phyloP scores from a whole-genome alignment of 2,888 invertebrate species.

The Watsonalla binaria region DNA sequence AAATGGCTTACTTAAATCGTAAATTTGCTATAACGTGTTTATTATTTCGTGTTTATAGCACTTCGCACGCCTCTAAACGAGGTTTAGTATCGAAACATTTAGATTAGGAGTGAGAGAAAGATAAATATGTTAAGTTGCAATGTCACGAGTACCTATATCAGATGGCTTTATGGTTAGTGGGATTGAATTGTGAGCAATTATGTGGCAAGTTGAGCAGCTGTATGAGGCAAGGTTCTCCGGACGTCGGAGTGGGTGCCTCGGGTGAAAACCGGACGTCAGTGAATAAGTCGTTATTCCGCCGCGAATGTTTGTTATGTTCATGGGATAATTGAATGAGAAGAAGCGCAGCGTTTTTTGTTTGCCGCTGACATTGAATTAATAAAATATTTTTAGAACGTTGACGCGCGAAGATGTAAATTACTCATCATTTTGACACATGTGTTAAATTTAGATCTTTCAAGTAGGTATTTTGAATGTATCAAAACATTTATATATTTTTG shows the following conservation, averaged over 20 bases:
- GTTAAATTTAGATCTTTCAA: not conserved
- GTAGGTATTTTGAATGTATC: no score
- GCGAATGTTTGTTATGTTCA: constrained; percentile 33
- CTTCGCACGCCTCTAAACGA: constrained; percentile 7
- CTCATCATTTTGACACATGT: not conserved
- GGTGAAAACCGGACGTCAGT: constrained; percentile 32
- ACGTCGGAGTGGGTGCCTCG: constrained; percentile 39
- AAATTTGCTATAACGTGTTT: constrained; percentile 24
- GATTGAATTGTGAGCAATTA: constrained; percentile 54
- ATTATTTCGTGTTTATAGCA: constrained; percentile 16
- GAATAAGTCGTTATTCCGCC: constrained; percentile 44
- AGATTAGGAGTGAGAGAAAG: not conserved
- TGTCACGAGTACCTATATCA: constrained; percentile 21
- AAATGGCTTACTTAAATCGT: constrained; percentile 24
- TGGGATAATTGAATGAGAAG: constrained; percentile 25
- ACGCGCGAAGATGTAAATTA: not conserved
- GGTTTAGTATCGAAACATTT: not conserved
- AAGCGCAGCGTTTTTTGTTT: constrained; percentile 13
- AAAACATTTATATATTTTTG: no score
- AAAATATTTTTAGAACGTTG: constrained; percentile 9
- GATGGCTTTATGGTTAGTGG: constrained; percentile 30
- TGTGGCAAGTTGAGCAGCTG: constrained; percentile 33
- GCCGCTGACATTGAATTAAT: constrained; percentile 14
- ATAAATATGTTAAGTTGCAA: constrained; percentile 11
- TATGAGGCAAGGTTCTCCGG: constrained; percentile 22